A percentile compares a stretch with the other conserved stretches of the same genome.
phyloP scores from a whole-genome alignment of 2,113 vertebrate species.

The Platysteira castanea region DNA sequence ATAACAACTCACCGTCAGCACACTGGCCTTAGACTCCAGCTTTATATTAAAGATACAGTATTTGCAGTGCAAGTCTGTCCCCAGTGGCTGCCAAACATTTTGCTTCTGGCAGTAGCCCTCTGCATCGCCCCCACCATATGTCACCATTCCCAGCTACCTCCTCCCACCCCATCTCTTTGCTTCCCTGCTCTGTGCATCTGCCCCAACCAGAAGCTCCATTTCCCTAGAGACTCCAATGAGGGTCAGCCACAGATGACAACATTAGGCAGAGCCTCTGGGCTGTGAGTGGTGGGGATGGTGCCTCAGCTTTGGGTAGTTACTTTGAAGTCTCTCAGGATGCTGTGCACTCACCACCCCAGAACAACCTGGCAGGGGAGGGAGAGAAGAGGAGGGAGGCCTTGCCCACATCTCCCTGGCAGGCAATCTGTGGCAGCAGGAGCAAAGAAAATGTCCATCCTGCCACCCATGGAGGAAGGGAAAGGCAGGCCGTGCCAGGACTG shows the following conservation, averaged over 20 bases:
- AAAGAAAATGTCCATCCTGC: neutral
- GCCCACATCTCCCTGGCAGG: neutral
- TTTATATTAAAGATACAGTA: neutral
- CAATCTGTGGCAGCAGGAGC: neutral
- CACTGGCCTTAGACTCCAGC: neutral
- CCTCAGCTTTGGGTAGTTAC: neutral
- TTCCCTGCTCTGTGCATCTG: neutral
- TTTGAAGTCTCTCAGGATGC: neutral
- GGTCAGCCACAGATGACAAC: neutral
- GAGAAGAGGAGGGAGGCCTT: neutral
- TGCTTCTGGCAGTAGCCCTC: neutral
- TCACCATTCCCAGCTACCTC: neutral
- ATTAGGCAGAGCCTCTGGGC: neutral
- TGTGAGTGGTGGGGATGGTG: fast-evolving
- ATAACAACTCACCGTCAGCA: neutral
- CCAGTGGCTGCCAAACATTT: neutral
- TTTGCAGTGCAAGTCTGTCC: neutral
- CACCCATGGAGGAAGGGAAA: neutral
- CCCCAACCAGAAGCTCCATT: neutral
- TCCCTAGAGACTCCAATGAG: neutral
- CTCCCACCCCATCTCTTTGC: fast-evolving
- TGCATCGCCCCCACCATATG: neutral
- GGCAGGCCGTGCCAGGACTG: neutral
- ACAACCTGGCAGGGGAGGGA: neutral
- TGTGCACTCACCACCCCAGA: neutral